Evolutionary conservation across 1,140 invertebrate species (phyloP).

Genomic region (Hirudo medicinalis): DNA sequence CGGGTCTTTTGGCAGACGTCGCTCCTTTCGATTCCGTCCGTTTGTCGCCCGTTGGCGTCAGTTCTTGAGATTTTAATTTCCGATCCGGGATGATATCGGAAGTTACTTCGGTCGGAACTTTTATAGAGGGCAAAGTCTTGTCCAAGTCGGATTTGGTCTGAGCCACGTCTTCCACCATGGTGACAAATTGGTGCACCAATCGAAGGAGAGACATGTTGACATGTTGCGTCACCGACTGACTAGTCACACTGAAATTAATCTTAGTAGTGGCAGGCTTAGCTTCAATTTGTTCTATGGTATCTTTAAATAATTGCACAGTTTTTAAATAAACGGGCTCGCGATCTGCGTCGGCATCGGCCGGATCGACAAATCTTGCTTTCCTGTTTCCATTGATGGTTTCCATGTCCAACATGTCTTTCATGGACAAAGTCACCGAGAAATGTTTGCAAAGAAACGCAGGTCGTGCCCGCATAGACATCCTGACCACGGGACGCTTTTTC

Average conservation of each 20-base stretch:
- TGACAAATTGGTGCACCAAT: slow-evolving; percentile 84
- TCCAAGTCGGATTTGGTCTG: slow-evolving; percentile 75
- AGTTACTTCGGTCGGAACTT: no score
- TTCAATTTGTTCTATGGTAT: slow-evolving; percentile 39
- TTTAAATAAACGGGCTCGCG: slow-evolving; percentile 2
- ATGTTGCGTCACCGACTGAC: slow-evolving; percentile 41
- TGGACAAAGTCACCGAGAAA: slow-evolving; percentile 70
- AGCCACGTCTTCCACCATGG: slow-evolving; percentile 93
- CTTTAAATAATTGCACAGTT: slow-evolving; percentile 13
- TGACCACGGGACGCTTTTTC: slow-evolving; percentile 19
- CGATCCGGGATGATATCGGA: no score
- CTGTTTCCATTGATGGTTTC: slow-evolving; percentile 61
- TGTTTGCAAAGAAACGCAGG: slow-evolving; percentile 83
- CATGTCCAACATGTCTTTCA: slow-evolving; percentile 71
- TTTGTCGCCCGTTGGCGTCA: no score
- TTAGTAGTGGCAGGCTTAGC: slow-evolving; percentile 37
- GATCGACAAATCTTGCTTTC: not conserved
- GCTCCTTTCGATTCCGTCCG: no score
- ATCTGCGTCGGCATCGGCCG: not conserved
- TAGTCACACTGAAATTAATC: slow-evolving; percentile 31
- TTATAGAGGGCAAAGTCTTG: slow-evolving; percentile 26
- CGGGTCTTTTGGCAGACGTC: no score
- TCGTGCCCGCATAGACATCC: slow-evolving; percentile 48
- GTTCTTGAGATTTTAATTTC: no score
- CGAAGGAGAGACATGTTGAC: slow-evolving; percentile 87